Base-by-base conservation (phyloP, 2,113 vertebrate species). In the Gavialis gangeticus region DNA sequence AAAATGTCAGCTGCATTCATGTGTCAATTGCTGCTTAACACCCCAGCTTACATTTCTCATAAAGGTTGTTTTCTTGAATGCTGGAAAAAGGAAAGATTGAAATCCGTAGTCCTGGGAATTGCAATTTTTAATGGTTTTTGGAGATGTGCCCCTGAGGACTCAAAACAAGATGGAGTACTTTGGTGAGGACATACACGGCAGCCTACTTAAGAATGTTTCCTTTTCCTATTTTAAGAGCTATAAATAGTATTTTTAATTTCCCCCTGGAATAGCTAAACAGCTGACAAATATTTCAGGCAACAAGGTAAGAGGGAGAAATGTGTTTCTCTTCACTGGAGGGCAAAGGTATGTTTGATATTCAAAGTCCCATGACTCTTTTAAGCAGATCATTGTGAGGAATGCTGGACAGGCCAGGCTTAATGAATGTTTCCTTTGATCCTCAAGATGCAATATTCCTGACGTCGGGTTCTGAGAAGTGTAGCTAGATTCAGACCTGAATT, bases 381-480 rank as follows among this genome's bases (percentile, higher is more conserved):
- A 91, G 82, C 79, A 92, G 60, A 87, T 87, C 84, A 95, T 93
- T 96, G 93, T 82, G 90, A 37, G 34, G 34, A 46, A 46, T 73
- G 73, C 88, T 75, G n/a, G 81, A 34, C 87, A 87, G 69, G 90
- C 46, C 82, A 77, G 91, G 85, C 77, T 92, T 97, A 96, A 97
- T 94, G 94, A 96, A 92, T 91, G 27, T 94, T 96, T 92, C 34
- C 91, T 97, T 97, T 96, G 95, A 96, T 96, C 93, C 77, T 83
- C 21, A 37, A 92, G 96, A 90, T 91, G 0, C 95, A 91, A 97
- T 94, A 91, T 94, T 18, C 83, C 90, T 90, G 96, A 93, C 76
- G 94, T 96, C 60, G 93, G 90, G 93, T 92, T 87, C 91, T 0
- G 0, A 92, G 91, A 82, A 94, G 92, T 91, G 95, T 63, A 71